Evolutionary conservation across 2,797 vertebrate genomes (phyloP).

Genomic region (Hephaestus fuliginosus): DNA sequence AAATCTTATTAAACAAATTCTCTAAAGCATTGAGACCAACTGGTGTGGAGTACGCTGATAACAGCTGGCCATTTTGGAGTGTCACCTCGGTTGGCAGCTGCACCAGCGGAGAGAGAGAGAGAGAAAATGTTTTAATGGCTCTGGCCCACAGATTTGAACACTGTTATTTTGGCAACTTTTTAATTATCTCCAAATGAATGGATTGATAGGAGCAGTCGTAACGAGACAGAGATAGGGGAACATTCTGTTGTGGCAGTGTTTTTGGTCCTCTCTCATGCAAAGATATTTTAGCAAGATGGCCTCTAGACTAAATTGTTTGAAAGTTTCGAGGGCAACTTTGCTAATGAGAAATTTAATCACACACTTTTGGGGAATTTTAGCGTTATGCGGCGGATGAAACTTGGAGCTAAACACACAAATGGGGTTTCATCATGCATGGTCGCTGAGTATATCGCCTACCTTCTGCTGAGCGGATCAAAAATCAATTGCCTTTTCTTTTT

Average conservation of each 20-base stretch:
- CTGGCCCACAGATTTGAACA: conserved; percentile 74
- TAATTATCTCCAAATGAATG: conserved; percentile 85
- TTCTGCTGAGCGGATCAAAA: background rate
- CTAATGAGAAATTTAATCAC: conserved; percentile 67
- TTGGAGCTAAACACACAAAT: conserved; percentile 18
- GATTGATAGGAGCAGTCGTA: conserved; percentile 70
- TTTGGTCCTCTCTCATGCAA: conserved; percentile 38
- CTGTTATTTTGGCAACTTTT: conserved; percentile 82
- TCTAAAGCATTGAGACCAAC: conserved; percentile 84
- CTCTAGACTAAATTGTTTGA: conserved; percentile 58
- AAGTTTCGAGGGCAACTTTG: conserved; percentile 59
- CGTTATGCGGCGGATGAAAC: conserved; percentile 7
- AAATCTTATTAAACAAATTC: conserved; percentile 86
- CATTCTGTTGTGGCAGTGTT: conserved; percentile 53
- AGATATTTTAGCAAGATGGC: conserved; percentile 68
- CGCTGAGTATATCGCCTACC: background rate
- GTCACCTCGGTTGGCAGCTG: conserved; percentile 82
- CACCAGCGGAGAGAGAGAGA: conserved; percentile 57
- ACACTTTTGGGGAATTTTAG: conserved; percentile 17
- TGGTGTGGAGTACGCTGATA: conserved; percentile 87
- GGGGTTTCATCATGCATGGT: background rate
- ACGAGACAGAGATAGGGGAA: conserved; percentile 57
- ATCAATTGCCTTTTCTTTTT: conserved; percentile 10
- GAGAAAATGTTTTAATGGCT: conserved; percentile 74
- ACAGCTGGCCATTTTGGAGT: conserved; percentile 84